Evolutionary conservation across 2,888 invertebrate genomes (phyloP).

Genomic region (Lasioglossum morio): DNA sequence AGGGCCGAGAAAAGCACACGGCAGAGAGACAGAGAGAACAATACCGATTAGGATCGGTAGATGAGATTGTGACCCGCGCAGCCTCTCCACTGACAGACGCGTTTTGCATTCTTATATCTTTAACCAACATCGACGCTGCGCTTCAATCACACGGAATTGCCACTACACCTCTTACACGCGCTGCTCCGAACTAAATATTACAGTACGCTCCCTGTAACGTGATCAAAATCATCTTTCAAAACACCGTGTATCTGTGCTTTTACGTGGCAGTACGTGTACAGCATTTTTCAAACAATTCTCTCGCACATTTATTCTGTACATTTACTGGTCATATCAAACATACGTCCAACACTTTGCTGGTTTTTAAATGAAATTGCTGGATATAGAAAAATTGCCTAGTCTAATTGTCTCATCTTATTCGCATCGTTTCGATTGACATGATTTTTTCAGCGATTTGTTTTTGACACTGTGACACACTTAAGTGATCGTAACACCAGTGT

Average conservation of each 20-base stretch:
- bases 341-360: too few relatives aligned
- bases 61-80: constrained; percentile 83
- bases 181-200: background rate
- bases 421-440: too few relatives aligned
- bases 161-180: background rate
- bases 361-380: background rate
- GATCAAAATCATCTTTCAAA: background rate
- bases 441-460: background rate
- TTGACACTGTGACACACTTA: background rate
- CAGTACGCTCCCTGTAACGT: background rate
- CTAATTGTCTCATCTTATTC: too few relatives aligned
- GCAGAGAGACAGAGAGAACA: constrained; percentile 37
- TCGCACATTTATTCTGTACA: background rate
- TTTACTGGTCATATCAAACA: too few relatives aligned
- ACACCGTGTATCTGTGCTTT: background rate
- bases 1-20: constrained; percentile 67
- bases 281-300: background rate
- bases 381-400: background rate
- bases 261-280: background rate
- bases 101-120: constrained; percentile 60
- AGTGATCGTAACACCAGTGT: background rate
- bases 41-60: constrained; percentile 79
- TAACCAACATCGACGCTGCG: background rate
- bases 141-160: background rate
- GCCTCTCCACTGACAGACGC: constrained; percentile 78